Base-by-base conservation (phyloP, 2,797 vertebrate genomes). In the Trachurus trachurus region DNA sequence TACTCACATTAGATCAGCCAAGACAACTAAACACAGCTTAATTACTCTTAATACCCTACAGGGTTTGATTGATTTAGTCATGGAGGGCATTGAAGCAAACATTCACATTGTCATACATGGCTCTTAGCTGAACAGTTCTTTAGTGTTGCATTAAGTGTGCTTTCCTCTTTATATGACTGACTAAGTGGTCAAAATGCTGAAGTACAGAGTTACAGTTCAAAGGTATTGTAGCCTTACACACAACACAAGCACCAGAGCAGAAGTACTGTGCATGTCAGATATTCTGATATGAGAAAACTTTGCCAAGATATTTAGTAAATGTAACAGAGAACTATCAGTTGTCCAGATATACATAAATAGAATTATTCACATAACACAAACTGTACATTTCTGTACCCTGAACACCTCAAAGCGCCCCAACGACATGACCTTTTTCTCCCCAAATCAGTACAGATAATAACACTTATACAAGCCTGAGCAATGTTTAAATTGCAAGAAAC, bases 331-430 rank as follows among this genome's bases (percentile, higher is more conserved):
- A 42, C 56, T 15, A 69, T 40, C 26, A 6, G 17, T 61, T 76
- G 80, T 78, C 31, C 80, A 87, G 49, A 77, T 66, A 66, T 91
- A 86, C 81, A 91, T 93, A 92, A 90, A 93, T 90, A 92, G 12
- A 84, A 66, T 73, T 92, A 94, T 93, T 90, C 92, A 94, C 93
- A 94, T 86, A 90, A 90, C 70, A 81, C 78, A 78, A 54, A 76
- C 29, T 86, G 21, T 82, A 88, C 58, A 88, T 80, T 77, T 83
- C 31, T 78, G 75, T 88, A 87, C 80, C 65, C 69, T 80, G 74
- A 84, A 74, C 71, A 78, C 71, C 22, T 79, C 34, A 54, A 21
- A 39, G 50, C 61, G 75, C 65, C 71, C 68, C 0, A 29, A 62
- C 58, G 73, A n/a, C n/a, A n/a, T 66, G 3, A 79, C 34, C 15